Conservation (phyloP, 2,797 vertebrate species). For the Morelia viridis region DNA sequence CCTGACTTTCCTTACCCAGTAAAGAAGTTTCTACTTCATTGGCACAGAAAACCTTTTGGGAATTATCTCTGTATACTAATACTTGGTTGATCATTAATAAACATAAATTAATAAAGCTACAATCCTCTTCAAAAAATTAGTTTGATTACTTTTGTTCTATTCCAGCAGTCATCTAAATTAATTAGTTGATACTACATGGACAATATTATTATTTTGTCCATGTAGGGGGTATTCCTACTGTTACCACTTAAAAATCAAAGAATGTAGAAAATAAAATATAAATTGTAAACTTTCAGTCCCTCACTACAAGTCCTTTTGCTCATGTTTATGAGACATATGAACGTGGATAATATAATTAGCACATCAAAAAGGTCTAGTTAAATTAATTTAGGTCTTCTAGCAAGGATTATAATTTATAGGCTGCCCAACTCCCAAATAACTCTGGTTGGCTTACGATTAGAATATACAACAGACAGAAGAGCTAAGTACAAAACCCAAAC, state of each 20-base stretch:
- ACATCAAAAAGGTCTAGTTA: slow-evolving; percentile 59
- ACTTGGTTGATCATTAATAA: neutral
- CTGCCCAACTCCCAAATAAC: neutral
- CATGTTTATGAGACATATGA: slow-evolving; percentile 26
- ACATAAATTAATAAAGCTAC: neutral
- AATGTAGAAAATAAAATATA: neutral
- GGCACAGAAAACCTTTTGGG: neutral
- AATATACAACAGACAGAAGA: neutral
- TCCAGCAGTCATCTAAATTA: neutral
- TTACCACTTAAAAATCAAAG: neutral
- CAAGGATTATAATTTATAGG: slow-evolving; percentile 41
- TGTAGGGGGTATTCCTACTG: slow-evolving; percentile 10
- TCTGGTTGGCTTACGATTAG: neutral
- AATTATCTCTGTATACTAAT: slow-evolving; percentile 34
- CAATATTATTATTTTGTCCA: neutral
- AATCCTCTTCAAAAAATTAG: slow-evolving; percentile 1
- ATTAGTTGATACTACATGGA: slow-evolving; percentile 15
- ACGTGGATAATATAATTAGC: slow-evolving; percentile 37
- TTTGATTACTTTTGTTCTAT: slow-evolving; percentile 9
- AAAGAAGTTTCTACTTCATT: neutral
- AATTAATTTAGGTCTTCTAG: slow-evolving; percentile 50
- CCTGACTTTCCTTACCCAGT: neutral
- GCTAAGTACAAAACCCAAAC: neutral
- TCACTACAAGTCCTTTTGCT: slow-evolving; percentile 27
- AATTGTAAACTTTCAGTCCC: slow-evolving; percentile 43